A percentile compares a stretch with the other conserved stretches of the same genome.
Evolutionary conservation across 2,113 vertebrate genomes (phyloP).

Genomic region (Dendrocopos noguchii): DNA sequence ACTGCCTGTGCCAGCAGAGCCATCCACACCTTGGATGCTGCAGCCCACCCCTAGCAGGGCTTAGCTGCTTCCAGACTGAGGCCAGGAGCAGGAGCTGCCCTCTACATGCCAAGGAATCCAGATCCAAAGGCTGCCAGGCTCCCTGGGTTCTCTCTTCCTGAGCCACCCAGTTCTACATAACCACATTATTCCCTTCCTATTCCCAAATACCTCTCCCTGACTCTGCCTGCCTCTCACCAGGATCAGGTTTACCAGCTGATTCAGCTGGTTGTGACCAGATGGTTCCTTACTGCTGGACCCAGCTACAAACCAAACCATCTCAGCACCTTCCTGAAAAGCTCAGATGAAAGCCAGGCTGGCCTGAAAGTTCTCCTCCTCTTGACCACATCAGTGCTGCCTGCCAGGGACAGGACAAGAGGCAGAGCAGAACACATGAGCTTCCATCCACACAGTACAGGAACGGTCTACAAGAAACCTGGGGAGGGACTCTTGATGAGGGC

Average conservation of each 20-base stretch:
- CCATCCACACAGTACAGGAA: too few relatives aligned
- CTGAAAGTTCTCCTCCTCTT: neutral
- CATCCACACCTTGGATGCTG: neutral
- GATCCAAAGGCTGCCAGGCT: neutral
- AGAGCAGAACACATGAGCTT: too few relatives aligned
- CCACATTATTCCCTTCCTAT: neutral
- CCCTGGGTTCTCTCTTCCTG: neutral
- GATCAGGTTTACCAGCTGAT: neutral
- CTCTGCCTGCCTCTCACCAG: neutral
- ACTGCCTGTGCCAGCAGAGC: constrained; percentile 10
- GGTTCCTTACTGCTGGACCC: neutral
- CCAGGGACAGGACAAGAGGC: too few relatives aligned
- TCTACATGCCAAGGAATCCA: neutral
- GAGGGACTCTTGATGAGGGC: too few relatives aligned
- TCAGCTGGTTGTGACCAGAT: neutral
- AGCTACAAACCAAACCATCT: neutral
- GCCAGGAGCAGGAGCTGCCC: neutral
- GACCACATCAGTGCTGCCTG: neutral
- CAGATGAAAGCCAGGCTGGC: neutral
- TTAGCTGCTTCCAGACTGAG: neutral
- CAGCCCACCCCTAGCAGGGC: neutral
- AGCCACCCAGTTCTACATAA: neutral
- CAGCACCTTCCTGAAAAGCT: neutral
- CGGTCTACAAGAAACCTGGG: too few relatives aligned
- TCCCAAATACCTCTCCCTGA: neutral